Percentiles rank a stretch among this genome's conserved stretches.
Conservation (phyloP, 1,140 invertebrate genomes). For the Anadara kagoshimensis region DNA sequence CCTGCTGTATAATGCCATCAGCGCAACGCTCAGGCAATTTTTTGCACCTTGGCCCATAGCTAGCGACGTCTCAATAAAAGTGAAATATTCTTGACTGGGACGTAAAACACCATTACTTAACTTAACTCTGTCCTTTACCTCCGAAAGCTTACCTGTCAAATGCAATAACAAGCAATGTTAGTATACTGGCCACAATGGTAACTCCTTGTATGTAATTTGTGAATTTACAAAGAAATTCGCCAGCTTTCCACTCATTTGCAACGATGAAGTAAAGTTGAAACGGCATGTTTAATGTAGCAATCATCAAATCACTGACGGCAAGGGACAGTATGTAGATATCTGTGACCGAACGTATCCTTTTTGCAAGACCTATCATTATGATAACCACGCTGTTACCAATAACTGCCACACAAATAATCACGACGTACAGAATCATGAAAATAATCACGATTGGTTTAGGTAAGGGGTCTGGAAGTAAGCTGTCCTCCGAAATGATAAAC, state of each 20-base stretch:
- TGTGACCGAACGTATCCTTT: conserved; percentile 53
- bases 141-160: conserved; percentile 60
- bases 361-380: conserved; percentile 41
- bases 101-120: no score
- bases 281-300: conserved; percentile 57
- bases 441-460: conserved; percentile 31
- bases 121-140: no score
- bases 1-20: no score
- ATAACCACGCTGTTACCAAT: conserved; percentile 54
- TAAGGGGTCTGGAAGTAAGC: conserved; percentile 46
- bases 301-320: conserved; percentile 48
- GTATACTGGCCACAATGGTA: conserved; percentile 56
- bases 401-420: conserved; percentile 53
- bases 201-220: conserved; percentile 54
- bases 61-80: no score
- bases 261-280: conserved; percentile 56
- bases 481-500: conserved; percentile 19
- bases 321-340: conserved; percentile 69
- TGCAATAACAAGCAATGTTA: conserved; percentile 56
- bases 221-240: conserved; percentile 54
- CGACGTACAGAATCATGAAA: conserved; percentile 42
- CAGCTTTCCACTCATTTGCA: conserved; percentile 52
- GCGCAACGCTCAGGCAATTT: no score
- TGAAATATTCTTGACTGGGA: no score
- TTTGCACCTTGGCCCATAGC: no score